Percentiles rank a stretch among this genome's conserved stretches.
Evolutionary conservation across 92 coral and sea anemone genomes (phyloP).

Genomic region (Phenganax marumi): DNA sequence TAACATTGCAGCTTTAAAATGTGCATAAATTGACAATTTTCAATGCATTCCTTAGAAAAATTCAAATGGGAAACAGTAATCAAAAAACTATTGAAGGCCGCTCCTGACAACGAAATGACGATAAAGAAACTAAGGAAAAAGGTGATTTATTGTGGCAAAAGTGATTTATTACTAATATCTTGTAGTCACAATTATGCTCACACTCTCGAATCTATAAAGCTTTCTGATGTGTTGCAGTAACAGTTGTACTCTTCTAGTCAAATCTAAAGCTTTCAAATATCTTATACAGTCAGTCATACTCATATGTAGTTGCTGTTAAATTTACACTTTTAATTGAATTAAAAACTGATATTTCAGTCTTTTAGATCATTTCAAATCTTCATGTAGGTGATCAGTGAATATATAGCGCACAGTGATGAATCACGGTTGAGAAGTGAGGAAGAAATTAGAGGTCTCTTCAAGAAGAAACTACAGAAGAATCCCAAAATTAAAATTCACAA

Average conservation of each 20-base stretch:
- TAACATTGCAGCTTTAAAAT: too few species aligned
- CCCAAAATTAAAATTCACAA: conserved; percentile 84
- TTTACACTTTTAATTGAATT: background rate
- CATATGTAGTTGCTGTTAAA: too few species aligned
- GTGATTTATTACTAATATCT: too few species aligned
- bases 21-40: too few species aligned
- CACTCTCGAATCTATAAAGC: too few species aligned
- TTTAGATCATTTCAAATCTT: background rate
- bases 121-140: conserved; percentile 92
- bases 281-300: too few species aligned
- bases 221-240: too few species aligned
- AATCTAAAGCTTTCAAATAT: too few species aligned
- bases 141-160: conserved; percentile 45
- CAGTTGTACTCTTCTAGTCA: too few species aligned
- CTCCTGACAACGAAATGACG: conserved; percentile 77
- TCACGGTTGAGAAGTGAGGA: conserved; percentile 63
- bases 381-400: conserved; percentile 83
- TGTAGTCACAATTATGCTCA: too few species aligned
- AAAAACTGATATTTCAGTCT: background rate
- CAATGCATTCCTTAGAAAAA: conserved; percentile 47
- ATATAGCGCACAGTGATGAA: conserved; percentile 70
- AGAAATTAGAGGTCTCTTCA: conserved; percentile 81
- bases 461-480: conserved; percentile 73
- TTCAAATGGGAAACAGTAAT: conserved; percentile 85
- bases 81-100: conserved; percentile 68